Base-by-base conservation (phyloP, 64 coral and sea anemone species). In the Montipora capricornis region DNA sequence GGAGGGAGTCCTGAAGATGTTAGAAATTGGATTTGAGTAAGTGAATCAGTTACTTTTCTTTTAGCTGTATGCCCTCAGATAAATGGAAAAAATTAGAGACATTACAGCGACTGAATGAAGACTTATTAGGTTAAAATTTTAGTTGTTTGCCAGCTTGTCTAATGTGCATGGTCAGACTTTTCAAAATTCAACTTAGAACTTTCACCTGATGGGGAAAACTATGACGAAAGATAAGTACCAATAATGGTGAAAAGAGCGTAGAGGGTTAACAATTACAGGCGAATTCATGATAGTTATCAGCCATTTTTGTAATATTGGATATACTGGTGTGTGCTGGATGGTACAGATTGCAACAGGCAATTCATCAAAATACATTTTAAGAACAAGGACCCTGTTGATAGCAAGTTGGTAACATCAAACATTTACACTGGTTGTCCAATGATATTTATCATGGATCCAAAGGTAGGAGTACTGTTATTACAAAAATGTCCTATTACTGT, bases 251-350 rank as follows among this genome's bases (percentile, higher is more conserved):
- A 24, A 24, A 24, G 24, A 24, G 24, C 24, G 0, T 66, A 83
- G 16, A 60, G 51, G 80, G 4, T 46, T 47, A 68, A 15, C 4
- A 5, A 49, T 50, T 16, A 89, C 22, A 77, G 8, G 10, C 1
- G 4, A 89, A 15, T 52, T 6, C 8, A 20, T 20, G 10, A 7
- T 46, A 47, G 12, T 47, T 87, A 49, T n/a, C 7, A 79, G 3
- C 4, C 45, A 14, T 68, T 47, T 49, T 50, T 57, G 44, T 60
- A 26, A n/a, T 45, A 3, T 92, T 79, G 73, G 45, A 49, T 92
- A 83, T 92, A 92, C 80, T 81, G 80, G 20, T 68, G 68, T 17
- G 61, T 92, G 9, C 51, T 79, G n/a, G 90, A 92, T 92, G 67
- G 90, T 8, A 70, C 77, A 57, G 90, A 92, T 5, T 62, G 77